Evolutionary conservation across 1,140 invertebrate species (phyloP).

Genomic region (Drosophila orena): DNA sequence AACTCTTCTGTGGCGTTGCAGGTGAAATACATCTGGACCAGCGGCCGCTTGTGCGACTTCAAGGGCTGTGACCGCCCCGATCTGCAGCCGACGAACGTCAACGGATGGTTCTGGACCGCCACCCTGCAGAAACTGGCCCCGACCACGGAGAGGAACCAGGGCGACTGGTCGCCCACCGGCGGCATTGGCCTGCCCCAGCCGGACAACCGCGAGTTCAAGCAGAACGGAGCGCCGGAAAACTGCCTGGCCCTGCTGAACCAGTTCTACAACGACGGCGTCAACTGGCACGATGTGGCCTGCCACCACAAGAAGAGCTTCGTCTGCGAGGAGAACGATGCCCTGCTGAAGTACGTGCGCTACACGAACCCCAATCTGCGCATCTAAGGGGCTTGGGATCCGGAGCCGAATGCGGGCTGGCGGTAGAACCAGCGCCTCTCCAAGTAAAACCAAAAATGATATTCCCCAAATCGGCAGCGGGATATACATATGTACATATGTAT

Average conservation of each 20-base stretch:
- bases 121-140: slow-evolving; percentile 92
- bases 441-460: slow-evolving; percentile 81
- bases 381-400: slow-evolving; percentile 64
- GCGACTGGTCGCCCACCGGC: slow-evolving; percentile 93
- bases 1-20: slow-evolving; percentile 30
- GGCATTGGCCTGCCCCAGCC: slow-evolving; percentile 92
- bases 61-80: slow-evolving; percentile 92
- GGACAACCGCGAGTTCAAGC: slow-evolving; percentile 91
- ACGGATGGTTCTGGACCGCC: slow-evolving; percentile 95
- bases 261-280: slow-evolving; percentile 94
- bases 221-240: slow-evolving; percentile 92
- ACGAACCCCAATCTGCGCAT: slow-evolving; percentile 90
- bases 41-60: slow-evolving; percentile 93
- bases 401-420: slow-evolving; percentile 23
- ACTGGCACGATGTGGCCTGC: slow-evolving; percentile 95
- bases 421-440: slow-evolving; percentile 50
- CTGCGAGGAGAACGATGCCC: slow-evolving; percentile 92
- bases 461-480: slow-evolving; percentile 29
- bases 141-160: slow-evolving; percentile 90
- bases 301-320: slow-evolving; percentile 93
- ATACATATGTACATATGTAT: not conserved
- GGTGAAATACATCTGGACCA: slow-evolving; percentile 93
- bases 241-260: slow-evolving; percentile 92
- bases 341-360: slow-evolving; percentile 92
- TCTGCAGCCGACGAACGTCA: slow-evolving; percentile 90